Conservation (phyloP, 2,113 vertebrate species). For the Octodon degus region DNA sequence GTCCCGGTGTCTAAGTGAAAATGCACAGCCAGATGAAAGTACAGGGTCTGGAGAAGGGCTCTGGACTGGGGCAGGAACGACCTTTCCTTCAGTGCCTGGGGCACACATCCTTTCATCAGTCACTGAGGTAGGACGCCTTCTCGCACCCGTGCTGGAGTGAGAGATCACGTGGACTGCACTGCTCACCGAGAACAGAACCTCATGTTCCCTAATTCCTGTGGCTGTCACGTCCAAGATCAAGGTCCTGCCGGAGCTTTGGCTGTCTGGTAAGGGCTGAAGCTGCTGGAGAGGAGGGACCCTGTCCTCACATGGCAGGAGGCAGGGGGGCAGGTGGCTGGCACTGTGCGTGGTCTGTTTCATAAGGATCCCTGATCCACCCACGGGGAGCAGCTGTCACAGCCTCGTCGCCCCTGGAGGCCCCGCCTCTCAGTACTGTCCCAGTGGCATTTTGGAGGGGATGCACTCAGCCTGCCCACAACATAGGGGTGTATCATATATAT, state of each 20-base stretch:
- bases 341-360: background rate
- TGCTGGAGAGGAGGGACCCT: no score
- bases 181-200: background rate
- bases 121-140: rapidly evolving
- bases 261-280: no score
- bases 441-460: background rate
- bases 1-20: background rate
- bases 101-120: no score
- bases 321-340: no score
- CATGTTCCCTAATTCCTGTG: background rate
- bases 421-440: background rate
- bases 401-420: rapidly evolving
- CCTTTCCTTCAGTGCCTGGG: background rate
- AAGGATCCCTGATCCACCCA: no score
- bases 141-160: background rate
- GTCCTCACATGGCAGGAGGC: background rate
- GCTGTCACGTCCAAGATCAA: background rate
- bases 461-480: no score
- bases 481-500: no score
- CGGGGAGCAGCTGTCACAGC: background rate
- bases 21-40: background rate
- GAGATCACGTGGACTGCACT: background rate
- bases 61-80: background rate
- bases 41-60: background rate
- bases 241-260: background rate